Base-by-base conservation (phyloP, 2,113 vertebrate species). In the Lanius ludovicianus region DNA sequence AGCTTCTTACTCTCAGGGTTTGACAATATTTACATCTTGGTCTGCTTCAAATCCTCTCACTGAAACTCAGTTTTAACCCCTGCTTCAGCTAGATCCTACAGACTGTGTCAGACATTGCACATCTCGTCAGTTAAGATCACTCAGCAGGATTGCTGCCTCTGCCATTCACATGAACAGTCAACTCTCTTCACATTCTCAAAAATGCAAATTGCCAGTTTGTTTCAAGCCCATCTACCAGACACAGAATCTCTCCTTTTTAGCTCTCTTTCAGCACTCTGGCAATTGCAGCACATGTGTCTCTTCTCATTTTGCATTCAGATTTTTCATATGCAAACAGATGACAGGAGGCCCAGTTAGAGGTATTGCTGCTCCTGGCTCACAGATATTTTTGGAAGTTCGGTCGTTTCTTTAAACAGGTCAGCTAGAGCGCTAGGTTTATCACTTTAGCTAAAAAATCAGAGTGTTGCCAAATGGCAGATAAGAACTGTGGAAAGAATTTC, bases 361-460 rank as follows among this genome's bases (percentile, higher is more conserved):
- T 94, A 96, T 15, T 47, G 68, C 80, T 94, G 89, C 93, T 96
- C 71, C 95, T 95, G 89, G 84, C 90, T 93, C 76, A 89, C 31
- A 89, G 64, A 89, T 96, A 94, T 87, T 95, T 91, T 94, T 93
- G 42, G 83, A 90, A 27, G 41, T 84, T 95, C 90, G 52, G 20
- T 96, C 96, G 84, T 97, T 97, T 98, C 96, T 96, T 97, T 96
- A 97, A 97, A 97, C 84, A 96, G 96, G 96, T 97, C 98, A 98
- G 75, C 65, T 92, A 44, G 79, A 94, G 96, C 96, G 87, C 87
- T 88, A 85, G 31, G 83, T 97, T 97, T 98, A 97, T 97, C 98
- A 90, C 93, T 94, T 95, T 49, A 89, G 94, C 89, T 94, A 81
- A 95, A 90, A 93, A 97, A 87, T 44, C 53, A 69, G 91, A 93